Conservation (phyloP, 2,888 invertebrate genomes). For the Ptilodon capucinus region DNA sequence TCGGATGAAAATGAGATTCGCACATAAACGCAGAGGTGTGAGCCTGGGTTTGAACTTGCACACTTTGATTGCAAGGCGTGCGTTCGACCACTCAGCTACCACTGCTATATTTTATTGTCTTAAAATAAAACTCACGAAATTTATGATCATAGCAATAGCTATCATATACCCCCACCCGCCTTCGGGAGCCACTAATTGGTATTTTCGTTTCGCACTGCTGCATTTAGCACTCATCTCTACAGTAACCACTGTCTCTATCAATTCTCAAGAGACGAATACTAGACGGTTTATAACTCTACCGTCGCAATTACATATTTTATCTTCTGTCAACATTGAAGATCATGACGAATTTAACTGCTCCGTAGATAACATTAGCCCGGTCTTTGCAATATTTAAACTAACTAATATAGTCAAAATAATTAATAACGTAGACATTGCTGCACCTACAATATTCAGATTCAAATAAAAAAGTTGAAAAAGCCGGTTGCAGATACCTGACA, state of each 20-base stretch:
- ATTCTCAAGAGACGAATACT: slow-evolving; percentile 13
- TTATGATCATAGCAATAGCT: slow-evolving; percentile 81
- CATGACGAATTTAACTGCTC: slow-evolving; percentile 15
- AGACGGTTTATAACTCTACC: slow-evolving; percentile 5
- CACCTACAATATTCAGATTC: too few species aligned
- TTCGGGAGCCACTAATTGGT: slow-evolving; percentile 76
- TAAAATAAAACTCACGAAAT: slow-evolving; percentile 78
- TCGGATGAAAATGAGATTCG: too few species aligned
- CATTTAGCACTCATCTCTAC: slow-evolving; percentile 40
- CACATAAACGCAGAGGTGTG: too few species aligned
- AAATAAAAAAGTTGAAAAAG: too few species aligned
- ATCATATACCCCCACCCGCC: slow-evolving; percentile 89
- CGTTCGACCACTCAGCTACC: not conserved
- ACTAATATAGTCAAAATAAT: too few species aligned
- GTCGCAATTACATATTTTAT: slow-evolving; percentile 23
- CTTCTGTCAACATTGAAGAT: slow-evolving; percentile 23
- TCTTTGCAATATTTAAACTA: not conserved
- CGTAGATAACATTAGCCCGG: slow-evolving; percentile 8
- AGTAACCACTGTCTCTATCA: slow-evolving; percentile 3
- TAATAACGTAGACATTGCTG: too few species aligned
- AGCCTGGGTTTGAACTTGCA: too few species aligned
- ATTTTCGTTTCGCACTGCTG: slow-evolving; percentile 33
- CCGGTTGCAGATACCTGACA: too few species aligned
- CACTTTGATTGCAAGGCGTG: too few species aligned
- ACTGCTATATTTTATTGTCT: too few species aligned